Evolutionary conservation across 2,113 vertebrate species (phyloP).

Genomic region (Brachyhypopomus occidentalis): DNA sequence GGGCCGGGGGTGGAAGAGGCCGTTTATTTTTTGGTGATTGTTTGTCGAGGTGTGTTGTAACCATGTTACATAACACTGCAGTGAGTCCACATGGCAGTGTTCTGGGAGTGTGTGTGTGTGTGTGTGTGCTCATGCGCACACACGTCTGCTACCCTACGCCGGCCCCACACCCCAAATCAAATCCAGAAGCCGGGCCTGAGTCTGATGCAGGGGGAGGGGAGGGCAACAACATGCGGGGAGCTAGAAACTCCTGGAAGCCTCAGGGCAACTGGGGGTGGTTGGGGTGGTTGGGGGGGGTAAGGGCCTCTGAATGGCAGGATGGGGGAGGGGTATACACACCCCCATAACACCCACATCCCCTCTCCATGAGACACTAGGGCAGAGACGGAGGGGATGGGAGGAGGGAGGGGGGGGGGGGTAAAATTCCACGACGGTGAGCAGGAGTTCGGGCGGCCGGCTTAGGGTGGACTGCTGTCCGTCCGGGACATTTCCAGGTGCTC

Average conservation of each 20-base stretch:
- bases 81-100: slow-evolving; percentile 46
- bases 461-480: not conserved
- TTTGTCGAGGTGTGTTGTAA: slow-evolving; percentile 65
- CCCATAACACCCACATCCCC: slow-evolving; percentile 5
- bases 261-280: too few species aligned
- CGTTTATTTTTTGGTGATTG: slow-evolving; percentile 12
- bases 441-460: slow-evolving; percentile 24
- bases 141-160: slow-evolving; percentile 33
- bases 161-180: slow-evolving; percentile 48
- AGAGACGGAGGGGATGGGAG: too few species aligned
- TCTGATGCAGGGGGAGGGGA: too few species aligned
- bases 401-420: slow-evolving; percentile 12
- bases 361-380: not conserved
- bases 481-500: slow-evolving; percentile 45
- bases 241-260: not conserved
- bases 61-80: slow-evolving; percentile 67
- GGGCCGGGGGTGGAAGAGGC: too few species aligned
- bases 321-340: slow-evolving; percentile 16
- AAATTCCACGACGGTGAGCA: slow-evolving; percentile 49
- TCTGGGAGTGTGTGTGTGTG: slow-evolving; percentile 56
- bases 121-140: slow-evolving; percentile 47
- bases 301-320: not conserved
- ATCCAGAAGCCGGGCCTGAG: slow-evolving; percentile 47
- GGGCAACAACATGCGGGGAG: too few species aligned
- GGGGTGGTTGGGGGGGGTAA: too few species aligned